A percentile compares a stretch with the other conserved stretches of the same genome.
phyloP scores from a whole-genome alignment of 2,888 invertebrate species.

The Rotaria sp. region DNA sequence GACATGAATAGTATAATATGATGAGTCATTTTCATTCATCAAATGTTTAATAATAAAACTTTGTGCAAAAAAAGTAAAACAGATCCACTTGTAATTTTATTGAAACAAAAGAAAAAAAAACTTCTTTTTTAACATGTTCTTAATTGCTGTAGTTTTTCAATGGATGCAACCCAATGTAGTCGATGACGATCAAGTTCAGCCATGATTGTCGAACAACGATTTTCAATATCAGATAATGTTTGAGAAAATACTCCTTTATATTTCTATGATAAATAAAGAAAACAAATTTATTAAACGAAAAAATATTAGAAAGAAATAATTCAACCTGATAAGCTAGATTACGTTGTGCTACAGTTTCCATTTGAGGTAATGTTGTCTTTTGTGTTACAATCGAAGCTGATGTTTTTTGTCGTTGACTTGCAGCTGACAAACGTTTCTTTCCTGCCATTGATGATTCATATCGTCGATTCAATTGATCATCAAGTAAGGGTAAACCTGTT shows the following conservation, averaged over 20 bases:
- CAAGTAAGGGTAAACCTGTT: neutral
- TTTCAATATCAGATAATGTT: neutral
- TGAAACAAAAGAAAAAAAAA: neutral
- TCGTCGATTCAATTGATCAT: neutral
- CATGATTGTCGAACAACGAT: neutral
- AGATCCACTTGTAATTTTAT: neutral
- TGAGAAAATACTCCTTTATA: neutral
- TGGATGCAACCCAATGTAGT: neutral
- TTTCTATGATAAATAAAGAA: neutral
- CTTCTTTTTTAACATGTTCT: neutral
- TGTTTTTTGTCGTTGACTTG: neutral
- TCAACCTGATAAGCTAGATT: neutral
- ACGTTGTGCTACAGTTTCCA: neutral
- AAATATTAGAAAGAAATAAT: neutral
- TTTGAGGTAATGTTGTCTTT: slow-evolving; percentile 23
- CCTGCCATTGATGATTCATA: neutral
- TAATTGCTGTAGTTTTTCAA: slow-evolving; percentile 3
- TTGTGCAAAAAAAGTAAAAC: neutral
- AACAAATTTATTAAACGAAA: neutral
- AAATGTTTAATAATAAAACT: too few relatives aligned
- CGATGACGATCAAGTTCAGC: neutral
- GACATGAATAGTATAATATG: too few relatives aligned
- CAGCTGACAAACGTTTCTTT: neutral
- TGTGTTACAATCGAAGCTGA: slow-evolving; percentile 11
- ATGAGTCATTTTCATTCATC: too few relatives aligned